Evolutionary conservation across 1,140 invertebrate genomes (phyloP), one percentile per base, ranked within the genome.

Genomic region (Sarcophaga peregrina): DNA sequence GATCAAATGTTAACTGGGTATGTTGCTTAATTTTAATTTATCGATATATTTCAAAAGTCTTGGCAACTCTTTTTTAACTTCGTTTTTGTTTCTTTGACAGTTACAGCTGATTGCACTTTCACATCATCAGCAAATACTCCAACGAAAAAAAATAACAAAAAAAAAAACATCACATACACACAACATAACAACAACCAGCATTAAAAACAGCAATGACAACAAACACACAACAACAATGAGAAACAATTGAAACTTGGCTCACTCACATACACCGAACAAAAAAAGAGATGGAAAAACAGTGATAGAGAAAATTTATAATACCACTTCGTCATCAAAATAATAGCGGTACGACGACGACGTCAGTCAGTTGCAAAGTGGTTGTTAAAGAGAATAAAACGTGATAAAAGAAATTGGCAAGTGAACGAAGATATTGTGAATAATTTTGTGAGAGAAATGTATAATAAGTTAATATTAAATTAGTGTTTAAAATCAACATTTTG

Each of bases 311-410:
- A 68, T 20, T 5, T 68, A 20, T 8, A 68, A 68, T 8, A 68
- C 62, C 2, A 68, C 62, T 68, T 68, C 62, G 62, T 68, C 62
- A 68, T 68, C 62, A 68, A 68, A 68, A 68, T 68, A 68, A 68
- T 68, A 68, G 62, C 62, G 62, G 62, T 68, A 68, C 62, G 62
- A 68, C 62, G 5, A 52, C 50, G 62, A 68, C 62, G 62, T 68
- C 62, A 68, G 62, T 68, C 47, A 78, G 75, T 78, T 50, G 47
- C 47, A 78, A 78, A 78, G 75, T 78, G 75, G 75, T 10, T 50
- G 75, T 78, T 78, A 76, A 50, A 78, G 75, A 78, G 75, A 78
- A 50, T 78, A 52, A 47, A n/a, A 25, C 75, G 75, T 78, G 75
- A 78, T 72, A 72, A 25, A 20, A 37, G 25, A 37, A 47, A 47